A percentile compares a stretch with the other conserved stretches of the same genome.
phyloP scores from a whole-genome alignment of 2,113 vertebrate species.

The Athene noctua region DNA sequence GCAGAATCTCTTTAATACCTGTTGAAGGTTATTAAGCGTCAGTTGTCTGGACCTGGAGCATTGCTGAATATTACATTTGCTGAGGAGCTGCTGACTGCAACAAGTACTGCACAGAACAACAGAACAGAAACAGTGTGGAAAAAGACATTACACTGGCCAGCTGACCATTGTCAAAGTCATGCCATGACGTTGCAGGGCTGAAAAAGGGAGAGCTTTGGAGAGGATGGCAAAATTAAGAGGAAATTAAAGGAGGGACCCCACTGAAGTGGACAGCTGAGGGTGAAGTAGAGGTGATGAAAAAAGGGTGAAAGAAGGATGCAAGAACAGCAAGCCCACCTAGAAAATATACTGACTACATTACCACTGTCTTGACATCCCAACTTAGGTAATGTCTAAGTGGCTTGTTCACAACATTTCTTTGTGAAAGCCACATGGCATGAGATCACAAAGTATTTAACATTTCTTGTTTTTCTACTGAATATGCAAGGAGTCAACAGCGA shows the following conservation, averaged over 20 bases:
- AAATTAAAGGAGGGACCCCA: not conserved
- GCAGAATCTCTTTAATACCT: not conserved
- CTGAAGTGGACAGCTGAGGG: not conserved
- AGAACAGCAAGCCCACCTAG: not conserved
- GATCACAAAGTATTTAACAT: not conserved
- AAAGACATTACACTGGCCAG: not conserved
- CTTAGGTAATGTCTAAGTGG: not conserved
- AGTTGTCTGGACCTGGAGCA: not conserved
- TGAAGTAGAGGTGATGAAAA: not conserved
- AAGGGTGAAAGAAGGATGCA: not conserved
- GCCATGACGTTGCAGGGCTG: not conserved
- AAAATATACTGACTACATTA: not conserved
- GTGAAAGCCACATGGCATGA: rapidly evolving
- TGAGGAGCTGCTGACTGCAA: not conserved
- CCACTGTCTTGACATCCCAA: not conserved
- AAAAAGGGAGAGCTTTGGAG: not conserved
- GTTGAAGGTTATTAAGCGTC: not conserved
- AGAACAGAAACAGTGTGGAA: not conserved
- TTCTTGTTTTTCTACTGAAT: not conserved
- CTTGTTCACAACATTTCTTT: not conserved
- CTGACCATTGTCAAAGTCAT: not conserved
- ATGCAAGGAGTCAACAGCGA: not conserved
- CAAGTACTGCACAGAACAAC: not conserved
- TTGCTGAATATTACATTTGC: not conserved
- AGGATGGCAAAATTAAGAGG: not conserved